phyloP scores from a whole-genome alignment of 2,888 invertebrate genomes.

The Galeopsomyia nigrocyanea region DNA sequence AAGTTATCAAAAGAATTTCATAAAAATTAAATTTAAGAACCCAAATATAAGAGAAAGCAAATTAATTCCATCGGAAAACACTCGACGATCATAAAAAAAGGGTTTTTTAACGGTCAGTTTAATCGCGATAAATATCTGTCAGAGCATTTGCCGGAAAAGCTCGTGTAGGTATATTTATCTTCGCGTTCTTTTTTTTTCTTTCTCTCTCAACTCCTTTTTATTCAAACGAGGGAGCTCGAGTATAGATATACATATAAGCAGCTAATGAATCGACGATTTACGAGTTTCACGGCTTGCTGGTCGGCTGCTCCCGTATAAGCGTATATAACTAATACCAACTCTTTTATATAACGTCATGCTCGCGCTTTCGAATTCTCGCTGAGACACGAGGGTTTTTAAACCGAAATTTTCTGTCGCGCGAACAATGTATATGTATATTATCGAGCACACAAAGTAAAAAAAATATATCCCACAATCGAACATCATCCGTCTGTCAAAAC shows the following conservation, averaged over 20 bases:
- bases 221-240: background rate
- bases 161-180: background rate
- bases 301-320: conserved; percentile 10
- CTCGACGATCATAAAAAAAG: too few species aligned
- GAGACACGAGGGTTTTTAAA: too few species aligned
- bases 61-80: too few species aligned
- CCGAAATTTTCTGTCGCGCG: background rate
- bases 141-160: conserved; percentile 16
- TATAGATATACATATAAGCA: background rate
- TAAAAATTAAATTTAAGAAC: too few species aligned
- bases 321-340: background rate
- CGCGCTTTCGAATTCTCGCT: background rate
- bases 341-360: conserved; percentile 22
- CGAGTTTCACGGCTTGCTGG: conserved; percentile 57
- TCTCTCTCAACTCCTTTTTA: conserved; percentile 10
- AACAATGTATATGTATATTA: too few species aligned
- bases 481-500: too few species aligned
- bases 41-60: too few species aligned
- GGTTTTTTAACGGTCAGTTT: conserved; percentile 53
- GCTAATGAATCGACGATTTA: conserved; percentile 62
- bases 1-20: too few species aligned
- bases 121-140: conserved; percentile 43
- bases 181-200: background rate
- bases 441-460: background rate
- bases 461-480: background rate